These are phyloP conservation scores for Gallinago jamesoni DNA, from an alignment of 2,113 vertebrate genomes.

Conservation along the genomic window DNA sequence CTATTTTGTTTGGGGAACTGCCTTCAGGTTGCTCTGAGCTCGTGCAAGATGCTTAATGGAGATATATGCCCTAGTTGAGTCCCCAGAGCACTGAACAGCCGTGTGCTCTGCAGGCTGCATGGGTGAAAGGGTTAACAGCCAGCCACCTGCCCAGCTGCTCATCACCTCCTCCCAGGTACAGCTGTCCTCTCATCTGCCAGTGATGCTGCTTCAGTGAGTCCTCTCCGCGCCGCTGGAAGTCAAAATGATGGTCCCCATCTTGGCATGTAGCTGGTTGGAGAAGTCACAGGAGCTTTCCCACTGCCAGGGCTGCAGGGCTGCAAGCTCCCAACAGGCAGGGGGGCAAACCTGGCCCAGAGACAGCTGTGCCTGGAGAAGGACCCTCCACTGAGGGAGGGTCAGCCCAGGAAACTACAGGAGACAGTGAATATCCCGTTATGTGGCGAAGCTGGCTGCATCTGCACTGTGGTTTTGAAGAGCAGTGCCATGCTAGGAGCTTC, in stretches of 20 bases:
- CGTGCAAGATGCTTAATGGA: neutral
- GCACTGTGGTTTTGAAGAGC: neutral
- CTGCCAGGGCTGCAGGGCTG: neutral
- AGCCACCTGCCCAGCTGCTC: neutral
- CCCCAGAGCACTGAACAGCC: neutral
- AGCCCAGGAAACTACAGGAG: neutral
- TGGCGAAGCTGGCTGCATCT: neutral
- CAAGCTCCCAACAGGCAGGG: neutral
- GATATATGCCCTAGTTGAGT: neutral
- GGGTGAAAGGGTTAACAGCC: neutral
- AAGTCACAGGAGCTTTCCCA: neutral
- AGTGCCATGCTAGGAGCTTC: neutral
- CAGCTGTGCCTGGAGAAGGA: neutral
- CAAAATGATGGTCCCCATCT: neutral
- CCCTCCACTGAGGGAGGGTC: neutral
- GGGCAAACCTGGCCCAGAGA: neutral
- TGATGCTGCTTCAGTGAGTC: neutral
- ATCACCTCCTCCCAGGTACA: neutral
- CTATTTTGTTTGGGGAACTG: neutral
- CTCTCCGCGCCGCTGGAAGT: neutral
- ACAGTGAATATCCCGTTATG: neutral
- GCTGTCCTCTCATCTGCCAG: neutral
- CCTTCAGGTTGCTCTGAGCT: neutral
- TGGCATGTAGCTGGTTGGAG: neutral
- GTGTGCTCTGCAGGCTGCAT: neutral